These are phyloP conservation scores for Apolygus lucorum DNA, from an alignment of 1,140 invertebrate species.

Conservation along the genomic window DNA sequence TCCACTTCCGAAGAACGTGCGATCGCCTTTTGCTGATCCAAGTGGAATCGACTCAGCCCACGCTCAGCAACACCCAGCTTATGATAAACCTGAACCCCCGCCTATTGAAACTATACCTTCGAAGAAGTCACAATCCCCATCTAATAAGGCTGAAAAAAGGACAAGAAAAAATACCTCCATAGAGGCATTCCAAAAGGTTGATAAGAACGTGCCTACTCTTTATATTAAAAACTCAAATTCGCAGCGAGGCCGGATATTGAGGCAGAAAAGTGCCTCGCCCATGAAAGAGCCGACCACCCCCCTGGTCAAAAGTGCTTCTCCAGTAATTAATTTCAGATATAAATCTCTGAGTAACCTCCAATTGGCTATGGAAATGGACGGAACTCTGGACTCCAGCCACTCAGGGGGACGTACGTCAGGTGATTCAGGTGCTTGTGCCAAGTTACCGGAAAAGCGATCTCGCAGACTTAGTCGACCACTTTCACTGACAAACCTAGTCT, in stretches of 20 bases:
- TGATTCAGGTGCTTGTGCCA: conserved; percentile 66
- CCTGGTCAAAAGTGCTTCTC: conserved; percentile 59
- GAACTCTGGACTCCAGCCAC: conserved; percentile 78
- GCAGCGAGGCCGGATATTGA: conserved; percentile 52
- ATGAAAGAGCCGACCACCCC: conserved; percentile 54
- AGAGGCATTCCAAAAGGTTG: conserved; percentile 30
- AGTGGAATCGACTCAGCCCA: conserved; percentile 6
- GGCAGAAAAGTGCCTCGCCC: conserved; percentile 63
- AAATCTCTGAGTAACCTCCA: conserved; percentile 71
- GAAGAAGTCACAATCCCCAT: conserved; percentile 47
- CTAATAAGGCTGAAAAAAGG: conserved; percentile 55
- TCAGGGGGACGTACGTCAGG: conserved; percentile 75
- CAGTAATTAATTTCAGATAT: conserved; percentile 71
- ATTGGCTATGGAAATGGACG: conserved; percentile 63
- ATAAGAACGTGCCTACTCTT: conserved; percentile 36
- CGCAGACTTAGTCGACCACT: conserved; percentile 38
- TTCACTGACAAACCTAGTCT: conserved; percentile 77
- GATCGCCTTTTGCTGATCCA: conserved; percentile 50
- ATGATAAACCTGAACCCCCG: conserved; percentile 70
- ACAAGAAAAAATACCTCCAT: conserved; percentile 44
- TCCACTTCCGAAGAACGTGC: conserved; percentile 71
- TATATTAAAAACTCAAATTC: conserved; percentile 66
- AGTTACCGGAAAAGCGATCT: conserved; percentile 67
- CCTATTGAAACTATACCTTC: conserved; percentile 84
- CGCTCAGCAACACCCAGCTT: conserved; percentile 27